These are phyloP conservation scores for Batillaria attramentaria DNA, from an alignment of 1,140 invertebrate species.

Conservation along the genomic window DNA sequence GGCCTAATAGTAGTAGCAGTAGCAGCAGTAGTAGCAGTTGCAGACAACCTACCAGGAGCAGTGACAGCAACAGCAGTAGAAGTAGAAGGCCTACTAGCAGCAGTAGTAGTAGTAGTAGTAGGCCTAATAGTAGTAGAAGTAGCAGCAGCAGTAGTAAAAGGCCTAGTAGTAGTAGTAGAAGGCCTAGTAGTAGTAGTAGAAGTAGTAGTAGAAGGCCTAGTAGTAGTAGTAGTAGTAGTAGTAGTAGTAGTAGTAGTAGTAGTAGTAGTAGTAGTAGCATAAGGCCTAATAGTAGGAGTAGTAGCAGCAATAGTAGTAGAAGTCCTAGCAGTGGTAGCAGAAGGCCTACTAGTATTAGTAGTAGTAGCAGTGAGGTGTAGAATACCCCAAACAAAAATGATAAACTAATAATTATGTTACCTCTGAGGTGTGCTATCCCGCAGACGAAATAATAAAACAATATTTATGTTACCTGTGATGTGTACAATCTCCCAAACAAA, in stretches of 20 bases:
- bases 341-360: not conserved
- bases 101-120: not conserved
- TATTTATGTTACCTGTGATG: too few species aligned
- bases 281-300: conserved; percentile 19
- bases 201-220: not conserved
- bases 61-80: not conserved
- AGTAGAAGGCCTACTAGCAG: not conserved
- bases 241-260: not conserved
- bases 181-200: not conserved
- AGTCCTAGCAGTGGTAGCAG: conserved; percentile 5
- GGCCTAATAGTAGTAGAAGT: not conserved
- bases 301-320: conserved; percentile 15
- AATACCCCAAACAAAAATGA: too few species aligned
- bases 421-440: too few species aligned
- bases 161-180: not conserved
- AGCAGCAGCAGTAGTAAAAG: not conserved
- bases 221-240: not conserved
- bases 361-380: not conserved
- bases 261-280: conserved; percentile 13
- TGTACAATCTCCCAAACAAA: too few species aligned
- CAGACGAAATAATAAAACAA: too few species aligned
- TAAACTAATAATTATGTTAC: too few species aligned
- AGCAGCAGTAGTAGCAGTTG: not conserved
- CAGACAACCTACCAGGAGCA: too few species aligned
- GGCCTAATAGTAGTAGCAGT: not conserved